These are phyloP conservation scores for Muscicapa striata DNA, from an alignment of 2,797 vertebrate genomes.

Conservation along the genomic window DNA sequence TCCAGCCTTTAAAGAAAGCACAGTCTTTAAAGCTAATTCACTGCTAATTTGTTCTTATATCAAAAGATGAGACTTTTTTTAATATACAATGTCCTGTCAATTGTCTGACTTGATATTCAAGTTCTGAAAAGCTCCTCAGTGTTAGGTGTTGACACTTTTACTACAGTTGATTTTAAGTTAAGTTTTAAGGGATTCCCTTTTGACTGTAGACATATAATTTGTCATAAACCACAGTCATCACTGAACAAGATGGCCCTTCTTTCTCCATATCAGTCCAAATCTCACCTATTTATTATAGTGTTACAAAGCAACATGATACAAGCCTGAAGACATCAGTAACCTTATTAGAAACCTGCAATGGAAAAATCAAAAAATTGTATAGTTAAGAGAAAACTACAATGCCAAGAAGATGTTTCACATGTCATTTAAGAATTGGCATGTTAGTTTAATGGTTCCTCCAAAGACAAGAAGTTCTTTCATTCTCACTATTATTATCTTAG, in stretches of 20 bases:
- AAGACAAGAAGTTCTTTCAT: neutral
- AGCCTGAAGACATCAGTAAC: neutral
- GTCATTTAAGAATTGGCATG: neutral
- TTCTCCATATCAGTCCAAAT: neutral
- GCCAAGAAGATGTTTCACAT: neutral
- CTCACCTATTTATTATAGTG: neutral
- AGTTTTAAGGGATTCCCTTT: neutral
- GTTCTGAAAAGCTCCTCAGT: neutral
- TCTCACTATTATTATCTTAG: neutral
- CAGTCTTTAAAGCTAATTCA: neutral
- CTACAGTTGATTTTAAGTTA: neutral
- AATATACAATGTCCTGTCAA: neutral
- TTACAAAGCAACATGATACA: neutral
- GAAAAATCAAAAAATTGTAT: neutral
- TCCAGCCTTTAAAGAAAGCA: neutral
- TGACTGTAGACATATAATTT: neutral
- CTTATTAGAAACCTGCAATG: neutral
- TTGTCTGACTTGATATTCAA: neutral
- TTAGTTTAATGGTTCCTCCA: neutral
- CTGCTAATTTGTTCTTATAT: neutral
- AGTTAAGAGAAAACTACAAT: neutral
- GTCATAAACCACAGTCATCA: neutral
- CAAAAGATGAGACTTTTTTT: neutral
- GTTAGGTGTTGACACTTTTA: neutral
- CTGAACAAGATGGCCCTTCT: neutral